phyloP scores from a whole-genome alignment of 2,797 vertebrate species.

The Etheostoma nigrum region DNA sequence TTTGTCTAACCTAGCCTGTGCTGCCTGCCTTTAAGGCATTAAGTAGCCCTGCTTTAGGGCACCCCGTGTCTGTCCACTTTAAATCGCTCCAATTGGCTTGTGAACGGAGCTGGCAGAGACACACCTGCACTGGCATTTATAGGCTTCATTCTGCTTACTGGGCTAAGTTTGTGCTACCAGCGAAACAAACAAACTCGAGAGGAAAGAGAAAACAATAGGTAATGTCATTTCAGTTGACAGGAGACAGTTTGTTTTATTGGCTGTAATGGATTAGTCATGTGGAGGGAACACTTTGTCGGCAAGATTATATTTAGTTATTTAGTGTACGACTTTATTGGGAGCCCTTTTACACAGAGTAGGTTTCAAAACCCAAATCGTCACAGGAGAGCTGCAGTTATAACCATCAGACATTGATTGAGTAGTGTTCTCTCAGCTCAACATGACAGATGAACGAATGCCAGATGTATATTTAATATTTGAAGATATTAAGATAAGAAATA shows the following conservation, averaged over 20 bases:
- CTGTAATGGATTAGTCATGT: constrained; percentile 14
- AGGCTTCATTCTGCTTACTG: constrained; percentile 26
- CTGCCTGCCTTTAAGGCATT: constrained; percentile 15
- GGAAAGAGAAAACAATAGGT: neutral
- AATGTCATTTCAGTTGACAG: neutral
- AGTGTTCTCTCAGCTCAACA: neutral
- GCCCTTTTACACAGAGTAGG: constrained; percentile 7
- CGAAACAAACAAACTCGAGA: neutral
- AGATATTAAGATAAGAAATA: neutral
- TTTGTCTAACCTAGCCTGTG: constrained; percentile 2
- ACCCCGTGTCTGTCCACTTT: constrained; percentile 12
- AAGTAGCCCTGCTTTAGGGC: constrained; percentile 32
- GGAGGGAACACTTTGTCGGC: constrained; percentile 6
- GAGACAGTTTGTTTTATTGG: neutral
- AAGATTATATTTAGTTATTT: constrained; percentile 3
- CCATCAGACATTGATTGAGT: neutral
- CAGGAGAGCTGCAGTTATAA: neutral
- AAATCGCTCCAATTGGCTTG: constrained; percentile 41
- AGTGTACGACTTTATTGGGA: constrained; percentile 1
- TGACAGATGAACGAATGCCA: neutral
- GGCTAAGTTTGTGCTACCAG: constrained; percentile 24
- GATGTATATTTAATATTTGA: neutral
- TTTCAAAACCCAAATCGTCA: neutral
- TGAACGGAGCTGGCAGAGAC: constrained; percentile 23
- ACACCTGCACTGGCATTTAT: constrained; percentile 34